Evolutionary conservation across 2,797 vertebrate species (phyloP).

Genomic region (Sebastiscus albofasciatus): DNA sequence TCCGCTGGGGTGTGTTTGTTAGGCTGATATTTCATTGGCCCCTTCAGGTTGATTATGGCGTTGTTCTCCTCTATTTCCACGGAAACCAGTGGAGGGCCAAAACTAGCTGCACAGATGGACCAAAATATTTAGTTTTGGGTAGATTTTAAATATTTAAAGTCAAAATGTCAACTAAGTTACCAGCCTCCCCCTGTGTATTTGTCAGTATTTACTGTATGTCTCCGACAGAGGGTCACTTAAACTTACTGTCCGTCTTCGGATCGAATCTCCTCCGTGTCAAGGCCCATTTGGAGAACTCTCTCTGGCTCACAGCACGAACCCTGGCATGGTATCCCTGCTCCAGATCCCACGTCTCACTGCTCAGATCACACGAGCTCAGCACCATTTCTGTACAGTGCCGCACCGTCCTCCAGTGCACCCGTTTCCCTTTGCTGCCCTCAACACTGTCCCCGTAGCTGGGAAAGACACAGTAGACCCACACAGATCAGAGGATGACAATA

Average conservation of each 20-base stretch:
- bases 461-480: conserved; percentile 9
- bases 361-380: conserved; percentile 77
- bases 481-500: conserved; percentile 2
- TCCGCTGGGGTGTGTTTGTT: conserved; percentile 38
- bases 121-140: background rate
- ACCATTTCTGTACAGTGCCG: conserved; percentile 50
- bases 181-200: background rate
- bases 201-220: background rate
- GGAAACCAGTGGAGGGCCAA: conserved; percentile 78
- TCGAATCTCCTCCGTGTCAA: conserved; percentile 62
- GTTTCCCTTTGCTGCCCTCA: conserved; percentile 2
- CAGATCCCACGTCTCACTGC: conserved; percentile 68
- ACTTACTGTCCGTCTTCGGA: conserved; percentile 80
- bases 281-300: conserved; percentile 69
- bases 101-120: conserved; percentile 57
- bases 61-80: conserved; percentile 57
- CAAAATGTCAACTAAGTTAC: fast-evolving
- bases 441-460: conserved; percentile 77
- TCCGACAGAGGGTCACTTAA: background rate
- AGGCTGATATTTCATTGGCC: conserved; percentile 75
- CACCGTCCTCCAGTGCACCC: conserved; percentile 68
- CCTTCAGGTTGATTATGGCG: conserved; percentile 65
- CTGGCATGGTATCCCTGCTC: conserved; percentile 71
- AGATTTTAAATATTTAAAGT: background rate
- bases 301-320: conserved; percentile 62